Evolutionary conservation across 2,113 vertebrate species (phyloP).

Genomic region (Lasiurus cinereus): DNA sequence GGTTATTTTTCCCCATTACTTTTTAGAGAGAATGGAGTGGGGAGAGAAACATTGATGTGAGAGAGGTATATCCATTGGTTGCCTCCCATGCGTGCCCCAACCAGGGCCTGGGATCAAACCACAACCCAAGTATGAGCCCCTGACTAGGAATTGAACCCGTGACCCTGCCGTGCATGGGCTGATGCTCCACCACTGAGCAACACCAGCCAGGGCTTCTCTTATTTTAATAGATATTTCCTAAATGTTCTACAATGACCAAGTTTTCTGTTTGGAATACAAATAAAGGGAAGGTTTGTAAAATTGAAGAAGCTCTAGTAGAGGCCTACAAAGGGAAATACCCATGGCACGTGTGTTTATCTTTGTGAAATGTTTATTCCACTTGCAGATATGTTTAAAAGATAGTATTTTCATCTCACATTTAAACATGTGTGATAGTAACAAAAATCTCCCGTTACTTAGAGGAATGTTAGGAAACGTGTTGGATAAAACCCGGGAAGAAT

Average conservation of each 20-base stretch:
- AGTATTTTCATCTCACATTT: slow-evolving; percentile 14
- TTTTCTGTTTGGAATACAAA: slow-evolving; percentile 8
- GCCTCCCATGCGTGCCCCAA: no score
- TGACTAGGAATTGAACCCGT: no score
- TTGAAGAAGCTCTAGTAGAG: neutral
- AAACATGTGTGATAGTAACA: neutral
- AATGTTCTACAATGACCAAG: neutral
- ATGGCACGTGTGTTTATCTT: neutral
- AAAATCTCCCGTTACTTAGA: neutral
- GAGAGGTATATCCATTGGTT: no score
- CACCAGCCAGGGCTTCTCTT: neutral
- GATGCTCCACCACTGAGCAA: no score
- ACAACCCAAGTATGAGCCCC: no score
- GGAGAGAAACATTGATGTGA: no score
- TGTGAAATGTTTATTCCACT: slow-evolving; percentile 12
- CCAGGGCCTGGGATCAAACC: no score
- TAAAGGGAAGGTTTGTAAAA: neutral
- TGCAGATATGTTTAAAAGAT: neutral
- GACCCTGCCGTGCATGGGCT: no score
- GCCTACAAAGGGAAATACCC: neutral
- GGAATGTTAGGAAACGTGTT: neutral
- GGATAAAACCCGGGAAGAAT: neutral
- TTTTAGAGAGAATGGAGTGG: no score
- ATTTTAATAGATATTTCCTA: slow-evolving; percentile 33
- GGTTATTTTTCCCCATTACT: no score